A percentile compares a stretch with the other conserved stretches of the same genome.
phyloP scores from a whole-genome alignment of 2,113 vertebrate genomes.

The Melanocharis versteri region DNA sequence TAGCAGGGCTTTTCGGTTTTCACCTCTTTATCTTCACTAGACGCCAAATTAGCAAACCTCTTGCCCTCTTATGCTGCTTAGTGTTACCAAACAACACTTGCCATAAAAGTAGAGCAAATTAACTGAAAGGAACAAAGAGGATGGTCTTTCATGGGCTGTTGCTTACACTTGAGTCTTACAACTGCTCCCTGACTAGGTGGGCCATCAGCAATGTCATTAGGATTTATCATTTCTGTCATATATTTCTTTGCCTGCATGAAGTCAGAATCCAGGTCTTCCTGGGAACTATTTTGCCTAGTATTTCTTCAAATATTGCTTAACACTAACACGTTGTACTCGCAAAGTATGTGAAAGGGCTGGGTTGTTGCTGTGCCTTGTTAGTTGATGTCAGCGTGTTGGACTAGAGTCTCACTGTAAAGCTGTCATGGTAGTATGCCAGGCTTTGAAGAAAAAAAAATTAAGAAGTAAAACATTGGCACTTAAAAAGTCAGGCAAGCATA shows the following conservation, averaged over 20 bases:
- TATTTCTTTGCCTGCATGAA: neutral
- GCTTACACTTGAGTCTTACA: neutral
- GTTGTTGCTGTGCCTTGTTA: slow-evolving; percentile 1
- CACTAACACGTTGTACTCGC: neutral
- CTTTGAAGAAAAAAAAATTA: neutral
- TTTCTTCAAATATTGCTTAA: slow-evolving; percentile 51
- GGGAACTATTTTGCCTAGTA: neutral
- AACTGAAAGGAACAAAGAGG: neutral
- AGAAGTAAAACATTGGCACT: neutral
- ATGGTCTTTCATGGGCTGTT: neutral
- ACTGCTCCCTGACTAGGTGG: neutral
- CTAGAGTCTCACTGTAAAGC: slow-evolving; percentile 19
- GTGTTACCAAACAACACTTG: neutral
- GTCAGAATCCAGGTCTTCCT: slow-evolving; percentile 3
- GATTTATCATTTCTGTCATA: neutral
- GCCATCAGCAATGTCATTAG: neutral
- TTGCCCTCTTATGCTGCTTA: neutral
- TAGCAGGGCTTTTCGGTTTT: neutral
- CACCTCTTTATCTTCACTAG: neutral
- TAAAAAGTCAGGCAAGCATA: neutral
- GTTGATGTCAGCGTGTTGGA: neutral
- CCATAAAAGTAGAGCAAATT: neutral
- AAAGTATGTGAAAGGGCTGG: neutral
- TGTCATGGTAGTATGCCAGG: slow-evolving; percentile 15
- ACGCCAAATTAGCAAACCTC: neutral